These are phyloP conservation scores for Zoanthus sociatus DNA, from an alignment of 92 coral and sea anemone genomes.

Conservation along the genomic window DNA sequence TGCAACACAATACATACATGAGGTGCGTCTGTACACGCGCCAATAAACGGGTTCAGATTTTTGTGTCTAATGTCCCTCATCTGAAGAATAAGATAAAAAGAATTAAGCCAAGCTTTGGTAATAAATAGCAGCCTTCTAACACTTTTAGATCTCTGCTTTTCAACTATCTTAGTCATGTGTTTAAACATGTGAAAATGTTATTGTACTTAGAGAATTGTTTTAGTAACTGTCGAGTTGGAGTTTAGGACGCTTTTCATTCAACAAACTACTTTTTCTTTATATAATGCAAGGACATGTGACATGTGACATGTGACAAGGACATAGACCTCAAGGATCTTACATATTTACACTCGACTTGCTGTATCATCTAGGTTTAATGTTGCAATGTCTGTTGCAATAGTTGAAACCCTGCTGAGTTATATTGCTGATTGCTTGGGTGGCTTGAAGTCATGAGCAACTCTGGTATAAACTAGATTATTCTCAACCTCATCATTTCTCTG, in stretches of 20 bases:
- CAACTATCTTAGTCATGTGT: too few relatives aligned
- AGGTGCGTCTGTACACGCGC: conserved; percentile 37
- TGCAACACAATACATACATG: conserved; percentile 41
- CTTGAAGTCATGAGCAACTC: conserved; percentile 4
- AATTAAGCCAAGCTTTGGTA: not conserved
- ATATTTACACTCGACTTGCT: conserved; percentile 14
- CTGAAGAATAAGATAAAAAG: not conserved
- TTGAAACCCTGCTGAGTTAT: conserved; percentile 3
- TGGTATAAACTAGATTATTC: conserved; percentile 56
- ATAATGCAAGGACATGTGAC: not conserved
- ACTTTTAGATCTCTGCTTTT: too few relatives aligned
- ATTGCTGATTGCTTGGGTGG: not conserved
- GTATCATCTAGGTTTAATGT: conserved; percentile 9
- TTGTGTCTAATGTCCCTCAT: conserved; percentile 38
- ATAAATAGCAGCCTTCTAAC: too few relatives aligned
- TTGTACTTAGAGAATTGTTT: too few relatives aligned
- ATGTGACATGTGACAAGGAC: too few relatives aligned
- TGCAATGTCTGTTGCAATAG: conserved; percentile 48
- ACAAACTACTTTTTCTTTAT: too few relatives aligned
- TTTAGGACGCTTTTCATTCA: too few relatives aligned
- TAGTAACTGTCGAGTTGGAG: too few relatives aligned
- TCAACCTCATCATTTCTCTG: conserved; percentile 68
- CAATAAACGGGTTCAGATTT: conserved; percentile 34
- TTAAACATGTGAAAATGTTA: too few relatives aligned
- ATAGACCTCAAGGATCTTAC: conserved; percentile 51